A percentile compares a stretch with the other conserved stretches of the same genome.
These are phyloP conservation scores for Mesochorus sp. DNA, from an alignment of 2,888 invertebrate species.

Conservation along the genomic window DNA sequence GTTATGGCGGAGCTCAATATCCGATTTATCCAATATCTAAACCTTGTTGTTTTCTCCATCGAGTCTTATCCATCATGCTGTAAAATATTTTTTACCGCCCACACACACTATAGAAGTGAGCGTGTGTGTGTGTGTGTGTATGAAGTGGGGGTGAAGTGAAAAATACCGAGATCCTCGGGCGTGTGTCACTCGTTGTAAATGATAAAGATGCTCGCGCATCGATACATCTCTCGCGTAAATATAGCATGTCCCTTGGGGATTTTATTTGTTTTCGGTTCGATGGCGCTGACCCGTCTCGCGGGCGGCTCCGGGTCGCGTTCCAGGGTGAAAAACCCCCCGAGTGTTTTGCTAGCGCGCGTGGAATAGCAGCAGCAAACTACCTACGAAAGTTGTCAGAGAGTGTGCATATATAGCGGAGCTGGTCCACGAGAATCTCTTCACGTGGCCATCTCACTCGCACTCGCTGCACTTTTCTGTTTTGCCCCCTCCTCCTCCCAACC, in stretches of 20 bases:
- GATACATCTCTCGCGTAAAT: conserved; percentile 50
- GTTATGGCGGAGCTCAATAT: conserved; percentile 24
- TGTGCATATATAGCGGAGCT: conserved; percentile 29
- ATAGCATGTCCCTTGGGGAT: not conserved
- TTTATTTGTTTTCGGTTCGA: conserved; percentile 55
- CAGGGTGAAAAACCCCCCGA: not conserved
- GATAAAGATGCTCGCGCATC: conserved; percentile 57
- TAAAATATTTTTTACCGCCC: conserved; percentile 25
- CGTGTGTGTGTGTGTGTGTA: not conserved
- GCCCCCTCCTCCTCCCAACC: not conserved
- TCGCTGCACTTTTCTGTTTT: too few species aligned
- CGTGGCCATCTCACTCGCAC: conserved; percentile 1
- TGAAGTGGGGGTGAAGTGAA: conserved; percentile 20
- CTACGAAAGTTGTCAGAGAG: conserved; percentile 51
- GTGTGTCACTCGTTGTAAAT: conserved; percentile 49
- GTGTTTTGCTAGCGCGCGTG: conserved; percentile 52
- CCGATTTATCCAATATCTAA: conserved; percentile 21
- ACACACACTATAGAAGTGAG: not conserved
- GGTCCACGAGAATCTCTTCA: conserved; percentile 49
- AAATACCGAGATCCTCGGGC: conserved; percentile 27
- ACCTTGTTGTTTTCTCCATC: conserved; percentile 4
- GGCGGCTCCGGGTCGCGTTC: conserved; percentile 2
- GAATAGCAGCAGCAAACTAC: conserved; percentile 26
- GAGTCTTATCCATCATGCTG: conserved; percentile 11
- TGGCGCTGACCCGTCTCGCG: conserved; percentile 29